Evolutionary conservation across 2,888 invertebrate genomes (phyloP), one percentile per base, ranked within the genome.

Genomic region (Xestia c-nigrum): DNA sequence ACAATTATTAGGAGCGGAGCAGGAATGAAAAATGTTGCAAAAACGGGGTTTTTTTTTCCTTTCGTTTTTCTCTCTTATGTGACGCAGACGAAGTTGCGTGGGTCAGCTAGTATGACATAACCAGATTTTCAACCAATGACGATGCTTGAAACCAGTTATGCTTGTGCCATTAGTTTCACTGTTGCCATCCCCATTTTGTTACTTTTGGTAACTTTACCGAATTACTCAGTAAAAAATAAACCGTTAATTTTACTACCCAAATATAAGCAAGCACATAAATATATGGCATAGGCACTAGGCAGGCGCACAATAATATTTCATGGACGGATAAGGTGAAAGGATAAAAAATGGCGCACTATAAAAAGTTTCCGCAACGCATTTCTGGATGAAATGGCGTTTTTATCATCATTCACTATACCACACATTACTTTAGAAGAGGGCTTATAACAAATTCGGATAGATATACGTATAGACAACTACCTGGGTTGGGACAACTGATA

Each of bases 311-410:
- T n/a, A 67, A 76, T 78, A 76, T 47, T 47, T 57, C 24, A 57
- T 50, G 6, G 47, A 10, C 19, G 50, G 40, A 59, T 50, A 76
- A 50, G 21, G 40, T 57, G 19, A 31, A 40, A n/a, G 19, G 43
- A 50, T 50, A 78, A 47, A 78, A 69, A 78, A 50, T 7, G 14
- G 3, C 2, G 6, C 43, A 78, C 57, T 59, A 50, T 76, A 69
- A 78, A 59, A 76, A 69, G 19, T n/a, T 66, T 57, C 10, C 69
- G 47, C 47, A 68, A 16, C 40, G 14, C 40, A 57, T n/a, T 66
- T 78, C 21, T n/a, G 21, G 9, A 40, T 47, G 10, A 57, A 57
- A 47, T 47, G 4, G 55, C 21, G 40, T 66, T 76, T 64, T 76
- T 78, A 76, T 68, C 40, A 31, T 57, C 21, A 63, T 50, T 50